These are phyloP conservation scores for Lasioglossum figueresi DNA, from an alignment of 2,888 invertebrate species.

Conservation along the genomic window DNA sequence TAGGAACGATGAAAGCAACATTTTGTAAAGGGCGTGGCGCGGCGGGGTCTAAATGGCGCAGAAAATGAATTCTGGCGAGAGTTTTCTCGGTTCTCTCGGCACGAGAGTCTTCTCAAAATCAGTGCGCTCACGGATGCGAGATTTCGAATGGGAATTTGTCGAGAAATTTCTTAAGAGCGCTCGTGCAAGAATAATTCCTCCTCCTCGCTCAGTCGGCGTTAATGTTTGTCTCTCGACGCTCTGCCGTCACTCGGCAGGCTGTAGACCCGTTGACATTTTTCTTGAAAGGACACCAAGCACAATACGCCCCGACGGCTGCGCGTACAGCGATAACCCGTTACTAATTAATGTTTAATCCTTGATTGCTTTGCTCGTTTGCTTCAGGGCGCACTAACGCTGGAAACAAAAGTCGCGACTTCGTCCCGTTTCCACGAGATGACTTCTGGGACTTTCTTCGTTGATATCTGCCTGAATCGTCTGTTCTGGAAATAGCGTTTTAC, in stretches of 20 bases:
- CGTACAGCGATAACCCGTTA: conserved; percentile 54
- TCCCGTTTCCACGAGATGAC: not conserved
- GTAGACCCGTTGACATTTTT: conserved; percentile 53
- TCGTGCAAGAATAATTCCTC: conserved; percentile 27
- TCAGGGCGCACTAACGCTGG: conserved; percentile 10
- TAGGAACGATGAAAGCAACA: not conserved
- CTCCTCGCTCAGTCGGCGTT: conserved; percentile 21
- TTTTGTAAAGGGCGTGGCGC: not conserved
- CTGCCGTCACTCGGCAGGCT: conserved; percentile 5
- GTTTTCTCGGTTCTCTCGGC: not conserved
- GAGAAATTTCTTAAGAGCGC: conserved; percentile 26
- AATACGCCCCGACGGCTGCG: conserved; percentile 41
- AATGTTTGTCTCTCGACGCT: conserved; percentile 42
- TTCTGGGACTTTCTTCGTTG: not conserved
- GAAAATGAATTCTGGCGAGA: not conserved
- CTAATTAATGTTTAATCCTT: conserved; percentile 69
- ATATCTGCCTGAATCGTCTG: too few relatives aligned
- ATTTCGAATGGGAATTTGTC: not conserved
- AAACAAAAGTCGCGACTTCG: conserved; percentile 27
- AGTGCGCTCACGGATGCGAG: not conserved
- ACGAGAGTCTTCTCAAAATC: not conserved
- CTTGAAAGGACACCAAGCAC: conserved; percentile 1
- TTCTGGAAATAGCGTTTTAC: not conserved
- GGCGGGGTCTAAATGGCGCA: not conserved
- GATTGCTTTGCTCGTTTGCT: conserved; percentile 55